These are phyloP conservation scores for Ips nitidus DNA, from an alignment of 1,140 invertebrate species.

Conservation along the genomic window DNA sequence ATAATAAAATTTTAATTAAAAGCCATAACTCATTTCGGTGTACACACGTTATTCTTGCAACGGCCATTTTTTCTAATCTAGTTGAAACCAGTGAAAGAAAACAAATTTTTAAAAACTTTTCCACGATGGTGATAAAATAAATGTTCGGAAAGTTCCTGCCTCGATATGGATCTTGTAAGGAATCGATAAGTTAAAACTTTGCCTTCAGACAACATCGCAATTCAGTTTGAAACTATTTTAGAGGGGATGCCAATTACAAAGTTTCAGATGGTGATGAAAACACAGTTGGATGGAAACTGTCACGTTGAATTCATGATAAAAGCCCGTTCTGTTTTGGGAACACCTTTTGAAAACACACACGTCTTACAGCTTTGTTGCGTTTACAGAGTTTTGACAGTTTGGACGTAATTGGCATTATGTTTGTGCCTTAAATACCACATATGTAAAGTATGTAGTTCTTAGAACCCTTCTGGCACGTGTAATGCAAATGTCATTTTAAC, in stretches of 20 bases:
- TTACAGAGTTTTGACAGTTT: too few species aligned
- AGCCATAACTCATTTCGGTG: background rate
- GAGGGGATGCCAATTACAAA: conserved; percentile 22
- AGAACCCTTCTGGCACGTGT: too few species aligned
- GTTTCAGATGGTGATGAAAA: conserved; percentile 17
- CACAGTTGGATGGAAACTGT: conserved; percentile 15
- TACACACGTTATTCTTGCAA: background rate
- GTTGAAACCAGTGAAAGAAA: background rate
- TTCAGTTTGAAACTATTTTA: conserved; percentile 24
- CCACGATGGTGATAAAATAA: conserved; percentile 1
- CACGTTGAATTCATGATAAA: conserved; percentile 10
- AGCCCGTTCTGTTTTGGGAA: background rate
- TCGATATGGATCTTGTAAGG: conserved; percentile 12
- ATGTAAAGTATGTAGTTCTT: too few species aligned
- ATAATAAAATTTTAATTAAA: conserved; percentile 6
- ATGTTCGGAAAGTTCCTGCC: conserved; percentile 3
- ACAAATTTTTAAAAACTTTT: conserved; percentile 13
- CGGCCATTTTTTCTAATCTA: background rate
- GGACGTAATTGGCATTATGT: too few species aligned
- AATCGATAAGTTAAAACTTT: conserved; percentile 20
- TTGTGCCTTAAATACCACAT: too few species aligned
- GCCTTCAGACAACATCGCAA: conserved; percentile 11
- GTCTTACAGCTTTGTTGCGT: too few species aligned
- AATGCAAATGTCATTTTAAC: too few species aligned
- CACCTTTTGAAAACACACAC: background rate